Percentiles rank a stretch among this genome's conserved stretches.
phyloP scores from a whole-genome alignment of 2,888 invertebrate species.

The Sphaerophoria rueppellii region DNA sequence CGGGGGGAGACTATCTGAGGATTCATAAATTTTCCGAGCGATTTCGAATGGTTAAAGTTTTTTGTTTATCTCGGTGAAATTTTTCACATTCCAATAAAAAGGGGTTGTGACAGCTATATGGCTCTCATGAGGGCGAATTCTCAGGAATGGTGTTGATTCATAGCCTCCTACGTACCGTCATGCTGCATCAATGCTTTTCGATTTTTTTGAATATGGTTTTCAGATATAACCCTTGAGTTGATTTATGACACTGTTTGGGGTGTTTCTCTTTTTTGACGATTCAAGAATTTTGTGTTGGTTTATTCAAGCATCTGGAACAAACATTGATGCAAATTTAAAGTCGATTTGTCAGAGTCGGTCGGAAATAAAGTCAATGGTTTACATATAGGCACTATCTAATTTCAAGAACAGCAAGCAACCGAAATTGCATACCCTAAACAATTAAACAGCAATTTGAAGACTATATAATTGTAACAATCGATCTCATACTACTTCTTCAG shows the following conservation, averaged over 20 bases:
- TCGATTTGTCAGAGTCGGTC: too few species aligned
- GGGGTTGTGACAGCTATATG: background rate
- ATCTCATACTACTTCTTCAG: too few species aligned
- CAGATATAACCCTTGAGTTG: constrained; percentile 34
- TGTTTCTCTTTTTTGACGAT: constrained; percentile 24
- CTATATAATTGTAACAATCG: too few species aligned
- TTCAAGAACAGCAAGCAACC: too few species aligned
- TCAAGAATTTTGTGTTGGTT: constrained; percentile 45
- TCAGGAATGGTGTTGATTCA: constrained; percentile 38
- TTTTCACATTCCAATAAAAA: constrained; percentile 27
- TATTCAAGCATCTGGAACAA: constrained; percentile 40
- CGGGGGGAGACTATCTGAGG: constrained; percentile 44
- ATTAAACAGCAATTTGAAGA: too few species aligned
- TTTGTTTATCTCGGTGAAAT: constrained; percentile 61
- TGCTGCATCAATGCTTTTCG: constrained; percentile 40
- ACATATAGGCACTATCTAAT: too few species aligned
- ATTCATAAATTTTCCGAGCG: constrained; percentile 69
- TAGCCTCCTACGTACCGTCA: constrained; percentile 55
- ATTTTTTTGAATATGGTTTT: background rate
- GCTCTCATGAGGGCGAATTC: background rate
- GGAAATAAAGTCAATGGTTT: too few species aligned
- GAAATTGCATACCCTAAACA: too few species aligned
- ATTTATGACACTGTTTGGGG: constrained; percentile 63
- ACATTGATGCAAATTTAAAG: too few species aligned
- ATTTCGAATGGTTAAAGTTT: constrained; percentile 63